Base-by-base conservation (phyloP, 2,113 vertebrate genomes). In the Piaya cayana region DNA sequence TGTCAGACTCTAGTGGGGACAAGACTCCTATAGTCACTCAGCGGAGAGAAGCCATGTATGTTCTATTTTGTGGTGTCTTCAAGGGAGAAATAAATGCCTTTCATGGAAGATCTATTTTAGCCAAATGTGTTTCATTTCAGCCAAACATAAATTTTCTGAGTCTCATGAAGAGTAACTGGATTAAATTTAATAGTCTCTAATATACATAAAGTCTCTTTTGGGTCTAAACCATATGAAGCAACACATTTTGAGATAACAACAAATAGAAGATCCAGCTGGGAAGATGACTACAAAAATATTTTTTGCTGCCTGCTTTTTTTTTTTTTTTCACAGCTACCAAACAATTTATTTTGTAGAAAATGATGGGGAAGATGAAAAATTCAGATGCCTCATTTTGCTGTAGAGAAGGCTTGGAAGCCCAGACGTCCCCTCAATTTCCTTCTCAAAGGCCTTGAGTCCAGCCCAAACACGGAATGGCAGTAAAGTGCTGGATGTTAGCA, bases 61-160 rank as follows among this genome's bases (percentile, higher is more conserved):
- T 83, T 77, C 52, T 42, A 58, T 39, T 34, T 50, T 45, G 52
- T 22, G 27, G 20, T 7, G 59, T 53, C 36, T 86, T 90, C 88
- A 86, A 60, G 49, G 63, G 67, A 70, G 88, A 45, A 77, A 80
- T 50, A 94, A 90, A 77, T 69, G 9, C 6, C 52, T 92, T 75
- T 67, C 47, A 39, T 77, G 37, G 67, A 62, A 90, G 47, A 67
- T 30, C 14, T 83, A 50, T 62, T 90, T 90, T 80, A 92, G 39
- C 29, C 15, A 80, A 90, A 77, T 49, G 6, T 68, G 76, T 78
- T 88, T 93, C 12, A 56, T 86, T 90, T 86, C 43, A 96, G 80
- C 86, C 14, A 86, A 92, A 88, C 55, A 39, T 47, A 92, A 67
- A 55, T 93, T 84, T 94, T 93, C 76, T 81, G 76, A 93, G 34